Conservation (phyloP, 2,113 vertebrate species). For the Trochalopteron elliotii region DNA sequence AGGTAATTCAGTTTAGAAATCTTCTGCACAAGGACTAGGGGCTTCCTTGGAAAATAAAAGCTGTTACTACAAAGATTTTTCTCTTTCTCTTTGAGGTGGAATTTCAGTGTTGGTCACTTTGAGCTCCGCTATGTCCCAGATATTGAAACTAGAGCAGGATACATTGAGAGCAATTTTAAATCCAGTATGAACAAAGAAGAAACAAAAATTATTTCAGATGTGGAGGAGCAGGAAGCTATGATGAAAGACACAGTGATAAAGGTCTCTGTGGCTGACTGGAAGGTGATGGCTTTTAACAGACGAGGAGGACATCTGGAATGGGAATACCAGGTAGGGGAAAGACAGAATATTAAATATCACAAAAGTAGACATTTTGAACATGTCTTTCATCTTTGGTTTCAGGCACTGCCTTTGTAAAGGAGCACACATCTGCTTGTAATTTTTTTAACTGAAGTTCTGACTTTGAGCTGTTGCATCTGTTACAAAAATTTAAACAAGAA, state of each 20-base stretch:
- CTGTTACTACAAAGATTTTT: conserved; percentile 31
- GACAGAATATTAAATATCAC: background rate
- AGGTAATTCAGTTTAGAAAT: background rate
- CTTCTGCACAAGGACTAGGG: background rate
- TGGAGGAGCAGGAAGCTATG: conserved; percentile 80
- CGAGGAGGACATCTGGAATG: conserved; percentile 88
- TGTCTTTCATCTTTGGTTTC: background rate
- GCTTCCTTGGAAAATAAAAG: background rate
- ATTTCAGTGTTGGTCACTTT: conserved; percentile 98
- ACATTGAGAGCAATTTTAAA: conserved; percentile 86
- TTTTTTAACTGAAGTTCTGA: background rate
- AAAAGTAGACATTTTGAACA: background rate
- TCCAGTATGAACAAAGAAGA: conserved; percentile 77
- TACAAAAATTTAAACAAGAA: background rate
- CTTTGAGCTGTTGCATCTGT: background rate
- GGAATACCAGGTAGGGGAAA: conserved; percentile 89
- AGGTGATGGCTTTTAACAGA: conserved; percentile 93
- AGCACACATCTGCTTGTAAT: background rate
- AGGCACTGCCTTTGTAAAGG: background rate
- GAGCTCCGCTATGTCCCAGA: conserved; percentile 91
- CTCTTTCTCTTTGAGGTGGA: conserved; percentile 86
- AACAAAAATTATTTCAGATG: conserved; percentile 84
- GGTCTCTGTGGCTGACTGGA: conserved; percentile 95
- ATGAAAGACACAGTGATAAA: conserved; percentile 90
- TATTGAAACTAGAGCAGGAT: conserved; percentile 81